A percentile compares a stretch with the other conserved stretches of the same genome.
Conservation (phyloP, 2,113 vertebrate genomes). For the Cardinalis cardinalis region DNA sequence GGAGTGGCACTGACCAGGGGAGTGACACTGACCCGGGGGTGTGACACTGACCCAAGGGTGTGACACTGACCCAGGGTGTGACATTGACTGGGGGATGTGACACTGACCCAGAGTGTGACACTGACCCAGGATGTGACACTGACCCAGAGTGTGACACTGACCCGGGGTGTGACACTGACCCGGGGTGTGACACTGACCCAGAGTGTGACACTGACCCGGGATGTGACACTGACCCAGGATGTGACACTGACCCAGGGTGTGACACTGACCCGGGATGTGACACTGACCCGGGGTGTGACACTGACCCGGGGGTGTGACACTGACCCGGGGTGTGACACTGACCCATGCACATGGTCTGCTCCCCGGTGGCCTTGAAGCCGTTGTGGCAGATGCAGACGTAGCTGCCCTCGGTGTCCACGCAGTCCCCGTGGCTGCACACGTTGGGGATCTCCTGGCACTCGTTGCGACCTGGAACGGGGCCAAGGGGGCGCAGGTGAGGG, state of each 20-base stretch:
- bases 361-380: slow-evolving; percentile 85
- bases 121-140: slow-evolving; percentile 71
- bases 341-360: slow-evolving; percentile 94
- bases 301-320: not conserved
- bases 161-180: no score
- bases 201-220: not conserved
- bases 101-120: slow-evolving; percentile 63
- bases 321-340: not conserved
- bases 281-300: rapidly evolving
- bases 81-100: not conserved
- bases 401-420: slow-evolving; percentile 88
- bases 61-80: not conserved
- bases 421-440: slow-evolving; percentile 89
- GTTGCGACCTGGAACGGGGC: slow-evolving; percentile 77
- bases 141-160: slow-evolving; percentile 81
- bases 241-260: not conserved
- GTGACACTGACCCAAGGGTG: not conserved
- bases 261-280: not conserved
- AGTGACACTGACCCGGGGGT: slow-evolving; percentile 63
- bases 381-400: slow-evolving; percentile 90
- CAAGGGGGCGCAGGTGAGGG: not conserved
- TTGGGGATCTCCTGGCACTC: slow-evolving; percentile 91
- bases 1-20: slow-evolving; percentile 62
- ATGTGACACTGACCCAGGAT: no score
- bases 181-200: no score